Evolutionary conservation across 1,140 invertebrate species (phyloP).

Genomic region (Dinoponera quadriceps): DNA sequence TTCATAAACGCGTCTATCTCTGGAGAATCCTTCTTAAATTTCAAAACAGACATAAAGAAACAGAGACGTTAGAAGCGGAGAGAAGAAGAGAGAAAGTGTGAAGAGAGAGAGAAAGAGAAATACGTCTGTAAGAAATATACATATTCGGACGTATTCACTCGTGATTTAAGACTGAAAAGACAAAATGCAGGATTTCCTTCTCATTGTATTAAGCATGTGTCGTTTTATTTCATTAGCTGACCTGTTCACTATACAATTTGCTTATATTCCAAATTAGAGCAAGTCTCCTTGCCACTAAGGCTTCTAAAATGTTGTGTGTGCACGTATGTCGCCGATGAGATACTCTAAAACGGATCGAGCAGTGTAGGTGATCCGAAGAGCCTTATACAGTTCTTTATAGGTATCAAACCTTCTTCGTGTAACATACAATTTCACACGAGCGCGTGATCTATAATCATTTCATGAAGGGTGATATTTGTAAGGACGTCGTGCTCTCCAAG

Average conservation of each 20-base stretch:
- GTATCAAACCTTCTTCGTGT: conserved; percentile 46
- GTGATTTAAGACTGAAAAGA: conserved; percentile 72
- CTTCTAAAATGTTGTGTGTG: conserved; percentile 65
- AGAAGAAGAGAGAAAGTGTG: background rate
- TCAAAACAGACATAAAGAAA: conserved; percentile 16
- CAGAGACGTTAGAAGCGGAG: background rate
- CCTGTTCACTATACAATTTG: conserved; percentile 82
- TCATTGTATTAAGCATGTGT: conserved; percentile 76
- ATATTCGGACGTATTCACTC: conserved; percentile 39
- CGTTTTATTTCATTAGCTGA: conserved; percentile 81
- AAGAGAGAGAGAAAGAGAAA: conserved; percentile 35
- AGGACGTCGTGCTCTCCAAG: conserved; percentile 47
- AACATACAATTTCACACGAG: conserved; percentile 54
- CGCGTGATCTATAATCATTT: conserved; percentile 61
- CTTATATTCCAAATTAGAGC: conserved; percentile 75
- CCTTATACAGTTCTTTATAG: conserved; percentile 60
- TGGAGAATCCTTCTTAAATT: conserved; percentile 12
- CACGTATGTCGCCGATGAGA: conserved; percentile 54
- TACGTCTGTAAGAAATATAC: conserved; percentile 37
- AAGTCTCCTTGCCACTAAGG: conserved; percentile 70
- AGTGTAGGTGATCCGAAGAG: conserved; percentile 38
- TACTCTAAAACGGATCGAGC: conserved; percentile 45
- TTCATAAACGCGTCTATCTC: background rate
- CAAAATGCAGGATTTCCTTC: conserved; percentile 72
- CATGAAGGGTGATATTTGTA: conserved; percentile 51